Evolutionary conservation across 2,888 invertebrate species (phyloP), one percentile per base, ranked within the genome.

Genomic region (Polyommatus icarus): DNA sequence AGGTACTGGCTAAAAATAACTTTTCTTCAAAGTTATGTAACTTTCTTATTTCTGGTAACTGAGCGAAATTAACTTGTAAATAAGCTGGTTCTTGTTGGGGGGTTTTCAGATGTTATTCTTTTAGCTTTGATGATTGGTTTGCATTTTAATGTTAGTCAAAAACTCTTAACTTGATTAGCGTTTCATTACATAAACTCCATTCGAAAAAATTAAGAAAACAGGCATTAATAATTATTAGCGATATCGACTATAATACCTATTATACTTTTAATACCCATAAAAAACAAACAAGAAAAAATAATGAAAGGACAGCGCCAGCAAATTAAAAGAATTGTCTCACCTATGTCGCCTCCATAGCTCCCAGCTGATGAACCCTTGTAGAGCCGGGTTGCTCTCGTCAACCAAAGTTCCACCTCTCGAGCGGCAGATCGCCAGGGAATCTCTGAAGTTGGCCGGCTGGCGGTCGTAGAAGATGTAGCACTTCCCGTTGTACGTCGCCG

Each of bases 281-380:
- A 10, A 20, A 8, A 10, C 10, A 8, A 61, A 20, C 57, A n/a
- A 6, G 46, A 4, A 3, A 73, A 10, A 46, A 29, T 15, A 20
- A 24, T 10, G 24, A 5, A 57, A 24, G 10, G 59, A 80, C 73
- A 79, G 24, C 82, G 78, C 78, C 18, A 78, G 78, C 78, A 54
- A 24, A 24, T 24, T 24, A 8, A 59, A 40, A 54, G 50, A 20
- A 59, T 77, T 3, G 71, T 86, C 90, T 88, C 84, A 96, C 95
- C 97, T 96, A 89, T 98, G 98, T 76, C 98, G 94, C 80, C 98
- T 95, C 98, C 98, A 98, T 61, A 98, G 92, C 86, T 98, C 98
- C 98, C 98, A 98, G 86, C 98, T 98, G 82, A 98, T 97, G 90
- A 98, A 98, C 0, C 98, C 98, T 90, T 98, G 98, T 57, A 98